phyloP scores from a whole-genome alignment of 2,113 vertebrate genomes.

The Labeo catla region DNA sequence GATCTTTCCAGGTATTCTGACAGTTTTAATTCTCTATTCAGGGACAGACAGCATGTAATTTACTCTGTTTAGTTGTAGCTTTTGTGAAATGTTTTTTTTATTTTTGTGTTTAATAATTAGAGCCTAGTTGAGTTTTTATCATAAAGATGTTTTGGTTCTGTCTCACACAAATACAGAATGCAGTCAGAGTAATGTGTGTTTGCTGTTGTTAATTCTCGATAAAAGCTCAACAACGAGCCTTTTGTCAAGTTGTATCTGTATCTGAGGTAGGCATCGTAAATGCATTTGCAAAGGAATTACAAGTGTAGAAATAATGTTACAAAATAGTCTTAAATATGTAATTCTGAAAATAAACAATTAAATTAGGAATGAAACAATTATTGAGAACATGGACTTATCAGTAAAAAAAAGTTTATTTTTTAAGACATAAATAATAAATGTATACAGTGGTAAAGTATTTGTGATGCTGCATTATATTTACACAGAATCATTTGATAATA shows the following conservation, averaged over 20 bases:
- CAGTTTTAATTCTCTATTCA: conserved; percentile 16
- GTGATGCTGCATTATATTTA: background rate
- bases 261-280: background rate
- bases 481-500: background rate
- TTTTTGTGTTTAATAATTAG: conserved; percentile 7
- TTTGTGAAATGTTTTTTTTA: background rate
- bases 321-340: background rate
- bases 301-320: background rate
- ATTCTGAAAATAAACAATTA: background rate
- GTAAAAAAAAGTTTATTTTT: background rate
- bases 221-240: background rate
- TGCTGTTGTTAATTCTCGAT: background rate
- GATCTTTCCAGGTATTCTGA: conserved; percentile 55
- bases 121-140: background rate
- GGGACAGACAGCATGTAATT: conserved; percentile 64
- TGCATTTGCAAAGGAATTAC: background rate
- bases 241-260: background rate
- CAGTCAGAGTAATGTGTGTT: background rate
- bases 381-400: background rate
- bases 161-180: background rate
- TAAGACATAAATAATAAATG: background rate
- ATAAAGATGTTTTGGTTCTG: background rate
- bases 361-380: background rate
- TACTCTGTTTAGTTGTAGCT: background rate
- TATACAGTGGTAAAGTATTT: background rate